Percentiles rank a stretch among this genome's conserved stretches.
Conservation (phyloP, 2,888 invertebrate species). For the Boloria selene region DNA sequence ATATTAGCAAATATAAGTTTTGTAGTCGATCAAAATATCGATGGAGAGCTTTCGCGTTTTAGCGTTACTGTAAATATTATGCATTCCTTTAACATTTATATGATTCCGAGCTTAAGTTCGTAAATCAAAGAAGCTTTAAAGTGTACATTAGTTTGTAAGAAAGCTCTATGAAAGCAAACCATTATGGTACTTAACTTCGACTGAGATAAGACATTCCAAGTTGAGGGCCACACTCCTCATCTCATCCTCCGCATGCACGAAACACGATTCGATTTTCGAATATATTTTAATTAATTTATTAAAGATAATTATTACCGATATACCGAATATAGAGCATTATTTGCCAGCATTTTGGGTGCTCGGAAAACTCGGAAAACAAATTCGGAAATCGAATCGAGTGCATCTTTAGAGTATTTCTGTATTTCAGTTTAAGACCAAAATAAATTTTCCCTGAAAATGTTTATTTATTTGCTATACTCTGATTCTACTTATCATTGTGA, state of each 20-base stretch:
- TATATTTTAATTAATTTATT: no score
- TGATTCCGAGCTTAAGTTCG: constrained; percentile 53
- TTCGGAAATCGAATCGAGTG: no score
- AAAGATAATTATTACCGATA: no score
- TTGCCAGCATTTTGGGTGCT: no score
- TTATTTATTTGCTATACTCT: constrained; percentile 12
- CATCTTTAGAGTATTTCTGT: neutral
- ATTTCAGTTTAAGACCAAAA: constrained; percentile 39
- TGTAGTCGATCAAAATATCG: no score
- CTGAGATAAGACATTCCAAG: constrained; percentile 50
- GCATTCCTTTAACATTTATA: constrained; percentile 46
- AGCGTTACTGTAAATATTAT: constrained; percentile 45
- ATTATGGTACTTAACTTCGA: constrained; percentile 45
- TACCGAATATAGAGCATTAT: no score
- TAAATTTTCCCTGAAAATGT: neutral
- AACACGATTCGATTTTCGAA: no score
- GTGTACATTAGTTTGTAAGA: constrained; percentile 56
- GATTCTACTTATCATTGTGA: constrained; percentile 31
- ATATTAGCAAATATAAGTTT: no score
- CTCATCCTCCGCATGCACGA: no score
- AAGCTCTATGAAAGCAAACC: constrained; percentile 36
- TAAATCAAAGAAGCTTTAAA: constrained; percentile 77
- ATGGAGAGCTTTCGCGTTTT: constrained; percentile 10
- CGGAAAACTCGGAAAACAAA: no score
- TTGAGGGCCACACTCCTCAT: neutral